Evolutionary conservation across 2,888 invertebrate genomes (phyloP), one percentile per base, ranked within the genome.

Genomic region (Ellobium chinense): DNA sequence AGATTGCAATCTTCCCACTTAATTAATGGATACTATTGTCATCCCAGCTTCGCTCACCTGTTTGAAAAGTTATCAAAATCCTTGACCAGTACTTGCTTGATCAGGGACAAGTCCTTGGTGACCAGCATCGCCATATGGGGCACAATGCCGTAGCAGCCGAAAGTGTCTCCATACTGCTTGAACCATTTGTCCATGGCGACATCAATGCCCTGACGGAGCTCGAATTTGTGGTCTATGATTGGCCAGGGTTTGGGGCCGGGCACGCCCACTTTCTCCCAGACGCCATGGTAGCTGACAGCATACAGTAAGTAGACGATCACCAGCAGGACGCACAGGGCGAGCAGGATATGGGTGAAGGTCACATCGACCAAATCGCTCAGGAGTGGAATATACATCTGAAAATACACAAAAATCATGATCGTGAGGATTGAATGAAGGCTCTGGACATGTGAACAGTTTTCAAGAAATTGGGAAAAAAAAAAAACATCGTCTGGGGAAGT

Each of bases 201-300:
- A 12, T 66, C 66, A 14, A 36, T 27, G 31, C 76, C 76, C 2
- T 54, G 27, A 2, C 39, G 29, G 0, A 74, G 74, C 31, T 74
- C 74, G 12, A 27, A 7, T n/a, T 31, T 39, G 74, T 74, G 74
- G 63, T 74, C 62, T 14, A 63, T 29, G n/a, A 74, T 63, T 3
- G 74, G 74, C 74, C 63, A 63, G 29, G 74, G 74, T 54, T 63
- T 74, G 18, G 74, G 74, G 27, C 74, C 74, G 29, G 74, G 74
- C 12, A 74, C 63, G 5, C 74, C 74, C 1, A 74, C 29, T 12
- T 63, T 62, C 46, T 74, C 63, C 74, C 74, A 74, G n/a, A 63
- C 63, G 1, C 63, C 74, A n/a, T 63, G 74, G 36, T 74, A 24
- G 9, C 63, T 1, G 0, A 39, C 63, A 0, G 63, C 74, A 31